phyloP scores from a whole-genome alignment of 37 sponge, comb jelly and placozoan species.

The Corticium candelabrum region DNA sequence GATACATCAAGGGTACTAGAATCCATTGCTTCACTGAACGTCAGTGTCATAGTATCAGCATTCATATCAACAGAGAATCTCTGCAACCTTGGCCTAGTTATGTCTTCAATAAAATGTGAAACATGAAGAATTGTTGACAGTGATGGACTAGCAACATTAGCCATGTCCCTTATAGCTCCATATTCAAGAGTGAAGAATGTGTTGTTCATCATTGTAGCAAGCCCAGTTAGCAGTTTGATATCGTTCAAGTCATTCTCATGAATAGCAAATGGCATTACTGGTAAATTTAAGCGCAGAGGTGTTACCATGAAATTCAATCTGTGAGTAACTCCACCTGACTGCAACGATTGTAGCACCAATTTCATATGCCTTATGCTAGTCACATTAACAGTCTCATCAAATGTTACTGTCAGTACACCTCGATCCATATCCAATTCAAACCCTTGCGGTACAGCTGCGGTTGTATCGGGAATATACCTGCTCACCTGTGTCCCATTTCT shows the following conservation, averaged over 20 bases:
- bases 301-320: background rate
- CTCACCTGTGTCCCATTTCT: conserved; percentile 29
- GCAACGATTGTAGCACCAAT: background rate
- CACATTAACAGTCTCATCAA: background rate
- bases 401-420: background rate
- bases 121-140: conserved; percentile 27
- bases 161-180: conserved; percentile 45
- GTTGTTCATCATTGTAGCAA: conserved; percentile 43
- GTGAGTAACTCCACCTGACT: background rate
- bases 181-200: conserved; percentile 45
- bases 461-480: conserved; percentile 33
- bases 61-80: conserved; percentile 63
- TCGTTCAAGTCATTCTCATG: conserved; percentile 37
- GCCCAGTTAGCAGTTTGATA: conserved; percentile 50
- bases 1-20: conserved; percentile 22
- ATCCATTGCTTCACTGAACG: conserved; percentile 75
- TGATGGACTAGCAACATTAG: conserved; percentile 34
- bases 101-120: conserved; percentile 26
- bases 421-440: conserved; percentile 70
- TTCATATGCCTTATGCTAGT: background rate
- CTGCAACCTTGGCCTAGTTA: conserved; percentile 30
- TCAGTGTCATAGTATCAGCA: conserved; percentile 26
- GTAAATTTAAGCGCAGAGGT: background rate
- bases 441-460: conserved; percentile 35
- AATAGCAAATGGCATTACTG: background rate